phyloP scores from a whole-genome alignment of 1,140 invertebrate species.

The Drosophila suzukii region DNA sequence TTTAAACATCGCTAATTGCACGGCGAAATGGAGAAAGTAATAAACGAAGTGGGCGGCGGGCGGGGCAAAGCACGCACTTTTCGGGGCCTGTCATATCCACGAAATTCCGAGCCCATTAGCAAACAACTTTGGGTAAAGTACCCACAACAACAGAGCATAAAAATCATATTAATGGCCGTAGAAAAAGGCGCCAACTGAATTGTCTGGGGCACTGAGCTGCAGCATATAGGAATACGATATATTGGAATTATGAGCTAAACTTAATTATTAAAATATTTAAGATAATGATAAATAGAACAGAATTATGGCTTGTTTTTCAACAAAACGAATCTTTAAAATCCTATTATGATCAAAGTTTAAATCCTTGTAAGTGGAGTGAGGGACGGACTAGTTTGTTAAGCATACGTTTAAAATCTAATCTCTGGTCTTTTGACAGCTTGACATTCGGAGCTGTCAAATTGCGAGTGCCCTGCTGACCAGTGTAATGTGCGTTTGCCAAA shows the following conservation, averaged over 20 bases:
- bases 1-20: conserved; percentile 62
- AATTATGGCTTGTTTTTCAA: background rate
- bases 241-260: background rate
- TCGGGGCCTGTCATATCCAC: conserved; percentile 43
- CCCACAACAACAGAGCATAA: conserved; percentile 37
- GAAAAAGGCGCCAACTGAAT: conserved; percentile 30
- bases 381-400: too few relatives aligned
- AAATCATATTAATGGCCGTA: conserved; percentile 33
- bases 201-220: conserved; percentile 13
- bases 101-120: conserved; percentile 46
- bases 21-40: conserved; percentile 20
- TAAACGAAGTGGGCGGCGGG: background rate
- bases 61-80: conserved; percentile 6
- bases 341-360: too few relatives aligned
- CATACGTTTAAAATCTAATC: too few relatives aligned
- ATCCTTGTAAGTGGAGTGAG: too few relatives aligned
- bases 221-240: background rate
- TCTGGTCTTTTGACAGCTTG: background rate
- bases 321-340: too few relatives aligned
- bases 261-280: background rate
- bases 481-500: conserved; percentile 57
- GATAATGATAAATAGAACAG: background rate
- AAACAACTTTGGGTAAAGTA: conserved; percentile 35
- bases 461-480: background rate
- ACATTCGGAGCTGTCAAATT: background rate